phyloP scores from a whole-genome alignment of 1,140 invertebrate species.

The Solenopsis fugax region DNA sequence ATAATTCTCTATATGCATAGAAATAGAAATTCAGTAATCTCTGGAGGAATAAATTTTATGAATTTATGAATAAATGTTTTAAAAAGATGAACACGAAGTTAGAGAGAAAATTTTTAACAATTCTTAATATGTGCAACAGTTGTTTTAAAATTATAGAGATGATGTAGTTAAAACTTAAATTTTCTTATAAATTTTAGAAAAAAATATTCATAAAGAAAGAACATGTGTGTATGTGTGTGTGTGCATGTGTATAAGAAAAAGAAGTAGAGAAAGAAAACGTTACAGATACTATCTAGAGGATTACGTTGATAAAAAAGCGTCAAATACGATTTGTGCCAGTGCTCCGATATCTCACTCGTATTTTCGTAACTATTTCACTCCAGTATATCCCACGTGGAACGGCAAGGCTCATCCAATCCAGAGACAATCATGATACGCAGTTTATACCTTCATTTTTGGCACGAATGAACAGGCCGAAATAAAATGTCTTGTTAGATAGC shows the following conservation, averaged over 20 bases:
- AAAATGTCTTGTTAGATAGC: conserved; percentile 27
- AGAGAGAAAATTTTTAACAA: neutral
- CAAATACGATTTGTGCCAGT: neutral
- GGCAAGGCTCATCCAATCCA: conserved; percentile 41
- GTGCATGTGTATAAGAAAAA: neutral
- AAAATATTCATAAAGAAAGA: neutral
- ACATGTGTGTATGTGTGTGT: no score
- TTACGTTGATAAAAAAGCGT: neutral
- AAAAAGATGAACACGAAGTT: neutral
- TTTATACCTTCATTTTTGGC: conserved; percentile 41
- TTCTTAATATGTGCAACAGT: conserved; percentile 12
- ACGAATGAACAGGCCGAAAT: conserved; percentile 14
- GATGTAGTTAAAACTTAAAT: neutral
- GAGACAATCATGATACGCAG: conserved; percentile 38
- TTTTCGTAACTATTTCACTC: conserved; percentile 20
- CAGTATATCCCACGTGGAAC: conserved; percentile 48
- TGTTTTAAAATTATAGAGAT: conserved; percentile 4
- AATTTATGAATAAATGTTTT: conserved; percentile 30
- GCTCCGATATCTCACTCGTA: conserved; percentile 25
- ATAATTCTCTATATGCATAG: conserved; percentile 6
- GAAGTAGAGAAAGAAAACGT: neutral
- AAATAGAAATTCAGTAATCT: conserved; percentile 18
- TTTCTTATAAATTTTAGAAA: neutral
- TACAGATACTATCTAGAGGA: neutral
- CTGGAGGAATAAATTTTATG: neutral